These are phyloP conservation scores for Hecatera dysodea DNA, from an alignment of 2,888 invertebrate species.

Conservation along the genomic window DNA sequence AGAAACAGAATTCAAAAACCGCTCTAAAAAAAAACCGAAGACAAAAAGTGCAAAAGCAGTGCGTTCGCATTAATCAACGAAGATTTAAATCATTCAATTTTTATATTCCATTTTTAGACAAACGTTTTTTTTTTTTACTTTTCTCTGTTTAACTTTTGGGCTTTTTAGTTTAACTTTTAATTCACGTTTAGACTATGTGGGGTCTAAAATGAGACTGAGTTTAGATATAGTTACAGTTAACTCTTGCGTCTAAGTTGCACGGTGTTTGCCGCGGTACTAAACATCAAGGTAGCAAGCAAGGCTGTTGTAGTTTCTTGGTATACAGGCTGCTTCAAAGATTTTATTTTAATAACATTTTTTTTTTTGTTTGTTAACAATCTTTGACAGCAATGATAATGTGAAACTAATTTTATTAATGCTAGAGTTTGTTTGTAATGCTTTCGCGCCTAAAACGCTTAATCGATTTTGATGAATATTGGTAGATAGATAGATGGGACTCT, in stretches of 20 bases:
- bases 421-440: too few species aligned
- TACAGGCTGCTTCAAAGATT: conserved; percentile 62
- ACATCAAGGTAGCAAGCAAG: conserved; percentile 68
- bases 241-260: conserved; percentile 66
- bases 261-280: conserved; percentile 76
- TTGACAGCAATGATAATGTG: neutral
- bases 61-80: conserved; percentile 57
- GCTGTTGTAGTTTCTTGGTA: conserved; percentile 69
- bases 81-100: conserved; percentile 62
- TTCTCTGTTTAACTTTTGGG: conserved; percentile 57
- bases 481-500: too few species aligned
- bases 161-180: conserved; percentile 57
- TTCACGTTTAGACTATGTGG: conserved; percentile 67
- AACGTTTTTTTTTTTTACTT: conserved; percentile 62
- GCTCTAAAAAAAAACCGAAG: conserved; percentile 28
- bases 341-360: neutral
- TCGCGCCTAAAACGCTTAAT: too few species aligned
- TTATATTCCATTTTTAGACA: conserved; percentile 65
- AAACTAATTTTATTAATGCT: too few species aligned
- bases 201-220: conserved; percentile 67
- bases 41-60: conserved; percentile 64
- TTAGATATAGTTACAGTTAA: conserved; percentile 70
- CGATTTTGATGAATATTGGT: too few species aligned
- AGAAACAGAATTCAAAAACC: conserved; percentile 9
- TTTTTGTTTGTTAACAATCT: neutral